Base-by-base conservation (phyloP, 2,113 vertebrate genomes). In the Nipponia nippon region DNA sequence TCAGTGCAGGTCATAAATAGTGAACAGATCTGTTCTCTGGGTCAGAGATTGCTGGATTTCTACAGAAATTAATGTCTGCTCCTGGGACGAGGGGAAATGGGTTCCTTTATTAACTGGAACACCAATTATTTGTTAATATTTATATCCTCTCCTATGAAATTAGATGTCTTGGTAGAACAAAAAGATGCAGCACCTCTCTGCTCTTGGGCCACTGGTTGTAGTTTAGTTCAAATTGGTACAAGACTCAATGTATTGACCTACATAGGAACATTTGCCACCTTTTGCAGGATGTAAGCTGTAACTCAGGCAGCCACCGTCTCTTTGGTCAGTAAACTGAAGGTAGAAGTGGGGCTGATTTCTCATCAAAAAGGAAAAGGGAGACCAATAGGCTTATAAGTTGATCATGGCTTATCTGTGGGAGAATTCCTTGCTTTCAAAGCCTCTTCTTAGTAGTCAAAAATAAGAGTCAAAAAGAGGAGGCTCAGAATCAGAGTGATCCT, bases 111-210 rank as follows among this genome's bases (percentile, higher is more conserved):
- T 93, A 96, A 83, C 19, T 29, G 77, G 69, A 93, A 82, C 56
- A 90, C 25, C 56, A 84, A 59, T 53, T 86, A 84, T 78, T 90
- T 79, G 34, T 91, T 91, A 95, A 91, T 83, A 87, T 79, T 91
- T 87, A 78, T 73, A 92, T 42, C 47, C 11, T 53, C 58, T 80
- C 87, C 42, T 66, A 50, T 77, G 78, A 91, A 83, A 87, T 69
- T 53, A 77, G 30, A 56, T 38, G 18, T 23, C 81, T 69, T 63
- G 52, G 32, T 69, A 67, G 55, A 76, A 82, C 21, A 83, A 89
- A 69, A 83, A 83, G 34, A 90, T 69, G 42, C 30, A 79, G 58
- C 76, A 91, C 25, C 50, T 87, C 69, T 90, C 52, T 59, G 38
- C 38, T 77, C 13, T 75, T 72, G 53, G 53, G 49, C 29, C 46